A percentile compares a stretch with the other conserved stretches of the same genome.
phyloP scores from a whole-genome alignment of 2,113 vertebrate genomes.

The Trogon surrucura region DNA sequence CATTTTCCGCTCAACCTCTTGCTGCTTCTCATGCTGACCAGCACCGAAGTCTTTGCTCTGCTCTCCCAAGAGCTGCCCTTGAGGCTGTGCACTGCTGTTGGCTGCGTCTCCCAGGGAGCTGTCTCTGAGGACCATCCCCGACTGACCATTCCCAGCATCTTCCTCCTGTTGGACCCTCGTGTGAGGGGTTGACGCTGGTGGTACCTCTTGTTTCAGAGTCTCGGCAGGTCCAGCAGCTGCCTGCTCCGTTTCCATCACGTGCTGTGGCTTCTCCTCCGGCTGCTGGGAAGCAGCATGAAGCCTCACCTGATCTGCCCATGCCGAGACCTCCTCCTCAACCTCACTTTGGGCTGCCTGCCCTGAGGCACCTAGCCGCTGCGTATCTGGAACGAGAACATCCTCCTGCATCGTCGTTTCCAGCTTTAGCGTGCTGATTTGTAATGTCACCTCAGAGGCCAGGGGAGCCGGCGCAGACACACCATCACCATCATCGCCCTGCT shows the following conservation, averaged over 20 bases:
- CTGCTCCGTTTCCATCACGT: not conserved
- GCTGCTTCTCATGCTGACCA: not conserved
- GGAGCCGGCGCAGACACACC: accelerated
- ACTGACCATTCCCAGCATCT: not conserved
- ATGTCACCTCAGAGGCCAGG: accelerated
- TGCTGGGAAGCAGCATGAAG: not conserved
- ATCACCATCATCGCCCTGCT: not conserved
- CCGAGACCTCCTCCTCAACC: slow-evolving; percentile 10
- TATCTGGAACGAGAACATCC: slow-evolving; percentile 59
- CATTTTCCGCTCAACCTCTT: not conserved
- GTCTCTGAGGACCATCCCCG: not conserved
- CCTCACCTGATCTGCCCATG: not conserved
- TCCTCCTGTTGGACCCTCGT: accelerated
- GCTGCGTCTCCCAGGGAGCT: not conserved
- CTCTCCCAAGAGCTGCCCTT: not conserved
- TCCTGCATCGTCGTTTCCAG: not conserved
- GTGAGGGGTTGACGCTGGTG: not conserved
- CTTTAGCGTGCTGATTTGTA: not conserved
- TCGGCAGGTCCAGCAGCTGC: not conserved
- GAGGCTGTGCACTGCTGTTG: not conserved
- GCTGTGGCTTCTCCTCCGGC: not conserved
- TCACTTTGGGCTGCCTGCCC: slow-evolving; percentile 15
- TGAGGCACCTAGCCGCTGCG: not conserved
- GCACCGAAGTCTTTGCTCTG: not conserved
- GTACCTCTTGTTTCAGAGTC: not conserved